These are phyloP conservation scores for Catocala fraxini DNA, from an alignment of 2,888 invertebrate genomes.

Conservation along the genomic window DNA sequence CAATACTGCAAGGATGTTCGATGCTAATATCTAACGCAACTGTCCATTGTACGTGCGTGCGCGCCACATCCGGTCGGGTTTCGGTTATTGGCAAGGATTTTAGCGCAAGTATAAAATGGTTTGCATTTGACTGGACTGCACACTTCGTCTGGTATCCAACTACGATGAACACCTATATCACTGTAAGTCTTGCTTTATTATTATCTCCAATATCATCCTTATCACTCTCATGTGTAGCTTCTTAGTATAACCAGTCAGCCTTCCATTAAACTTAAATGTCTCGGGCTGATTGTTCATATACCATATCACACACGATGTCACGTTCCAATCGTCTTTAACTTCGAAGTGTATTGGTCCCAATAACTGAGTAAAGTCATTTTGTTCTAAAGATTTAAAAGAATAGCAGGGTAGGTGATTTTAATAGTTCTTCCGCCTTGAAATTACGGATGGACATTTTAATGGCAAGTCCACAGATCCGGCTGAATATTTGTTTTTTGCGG, in stretches of 20 bases:
- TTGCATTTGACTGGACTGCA: conserved; percentile 25
- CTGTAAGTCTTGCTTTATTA: conserved; percentile 66
- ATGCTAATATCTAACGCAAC: conserved; percentile 56
- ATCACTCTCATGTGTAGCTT: background rate
- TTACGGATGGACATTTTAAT: no score
- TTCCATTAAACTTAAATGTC: no score
- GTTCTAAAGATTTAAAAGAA: no score
- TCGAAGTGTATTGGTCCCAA: no score
- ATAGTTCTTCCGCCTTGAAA: no score
- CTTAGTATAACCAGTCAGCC: background rate
- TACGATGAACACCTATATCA: conserved; percentile 78
- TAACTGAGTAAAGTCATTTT: no score
- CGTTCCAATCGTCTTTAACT: no score
- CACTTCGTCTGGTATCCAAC: conserved; percentile 73
- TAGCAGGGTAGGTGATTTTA: no score
- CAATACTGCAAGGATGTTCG: conserved; percentile 52
- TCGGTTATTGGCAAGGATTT: conserved; percentile 34
- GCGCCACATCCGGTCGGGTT: conserved; percentile 40
- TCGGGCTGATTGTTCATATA: no score
- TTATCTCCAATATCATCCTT: background rate
- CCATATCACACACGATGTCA: no score
- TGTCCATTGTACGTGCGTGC: conserved; percentile 32
- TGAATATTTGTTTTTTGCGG: no score
- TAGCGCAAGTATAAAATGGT: conserved; percentile 35
- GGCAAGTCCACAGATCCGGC: no score